Conservation (phyloP, 2,888 invertebrate genomes). For the Noctua comes region DNA sequence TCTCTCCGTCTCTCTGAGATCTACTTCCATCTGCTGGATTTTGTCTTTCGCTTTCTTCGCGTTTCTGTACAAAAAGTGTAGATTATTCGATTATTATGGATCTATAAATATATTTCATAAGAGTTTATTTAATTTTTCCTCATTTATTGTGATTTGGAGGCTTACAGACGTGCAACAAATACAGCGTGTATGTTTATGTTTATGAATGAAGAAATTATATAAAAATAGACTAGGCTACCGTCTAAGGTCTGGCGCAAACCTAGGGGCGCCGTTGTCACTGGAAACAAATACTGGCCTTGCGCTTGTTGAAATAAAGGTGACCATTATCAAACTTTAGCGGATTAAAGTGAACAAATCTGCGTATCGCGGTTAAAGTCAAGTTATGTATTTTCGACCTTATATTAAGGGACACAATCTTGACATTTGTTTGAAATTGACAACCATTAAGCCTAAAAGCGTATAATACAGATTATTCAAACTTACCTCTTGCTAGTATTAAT, state of each 20-base stretch:
- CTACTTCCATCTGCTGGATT: slow-evolving; percentile 93
- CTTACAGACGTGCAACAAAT: not conserved
- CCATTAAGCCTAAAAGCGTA: not conserved
- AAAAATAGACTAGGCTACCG: not conserved
- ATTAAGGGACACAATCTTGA: not conserved
- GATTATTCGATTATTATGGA: not conserved
- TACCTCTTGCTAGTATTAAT: slow-evolving; percentile 91
- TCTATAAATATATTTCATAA: not conserved
- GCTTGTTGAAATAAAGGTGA: not conserved
- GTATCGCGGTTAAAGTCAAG: not conserved
- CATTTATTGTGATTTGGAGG: not conserved
- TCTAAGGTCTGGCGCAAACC: not conserved
- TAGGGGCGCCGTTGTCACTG: not conserved
- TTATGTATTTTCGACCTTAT: not conserved
- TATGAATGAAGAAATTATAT: no score
- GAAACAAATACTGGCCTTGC: not conserved
- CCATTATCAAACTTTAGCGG: not conserved
- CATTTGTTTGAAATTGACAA: not conserved
- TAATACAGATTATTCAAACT: slow-evolving; percentile 26
- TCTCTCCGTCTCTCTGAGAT: slow-evolving; percentile 92
- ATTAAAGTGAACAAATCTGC: not conserved
- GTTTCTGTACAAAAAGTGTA: slow-evolving; percentile 89
- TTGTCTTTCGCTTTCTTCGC: slow-evolving; percentile 94
- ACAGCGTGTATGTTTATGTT: no score
- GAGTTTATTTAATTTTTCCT: not conserved